These are phyloP conservation scores for Procambarus clarkii DNA, from an alignment of 1,140 invertebrate genomes.

Conservation along the genomic window DNA sequence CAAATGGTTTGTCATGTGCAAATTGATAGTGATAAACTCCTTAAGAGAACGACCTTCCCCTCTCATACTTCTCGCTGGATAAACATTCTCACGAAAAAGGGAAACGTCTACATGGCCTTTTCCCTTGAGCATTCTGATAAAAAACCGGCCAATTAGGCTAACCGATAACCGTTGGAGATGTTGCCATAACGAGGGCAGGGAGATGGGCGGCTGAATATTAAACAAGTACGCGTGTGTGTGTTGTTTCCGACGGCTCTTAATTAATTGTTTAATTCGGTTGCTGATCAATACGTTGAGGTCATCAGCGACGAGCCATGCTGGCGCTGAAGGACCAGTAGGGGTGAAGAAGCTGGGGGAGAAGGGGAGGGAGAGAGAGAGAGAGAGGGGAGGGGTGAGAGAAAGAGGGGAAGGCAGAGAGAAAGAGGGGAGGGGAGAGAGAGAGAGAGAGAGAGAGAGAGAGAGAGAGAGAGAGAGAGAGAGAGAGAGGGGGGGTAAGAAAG, in stretches of 20 bases:
- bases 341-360: not conserved
- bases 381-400: not conserved
- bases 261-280: constrained; percentile 57
- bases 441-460: not conserved
- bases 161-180: constrained; percentile 11
- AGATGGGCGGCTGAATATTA: constrained; percentile 45
- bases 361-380: not conserved
- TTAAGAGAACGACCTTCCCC: not conserved
- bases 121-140: too few species aligned
- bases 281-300: constrained; percentile 42
- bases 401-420: not conserved
- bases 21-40: not conserved
- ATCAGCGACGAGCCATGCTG: constrained; percentile 31
- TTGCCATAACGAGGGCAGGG: constrained; percentile 28
- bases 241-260: constrained; percentile 56
- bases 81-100: too few species aligned
- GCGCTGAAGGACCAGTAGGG: constrained; percentile 17
- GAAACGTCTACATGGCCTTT: too few species aligned
- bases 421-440: not conserved
- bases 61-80: too few species aligned
- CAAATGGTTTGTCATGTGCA: constrained; percentile 17
- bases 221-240: constrained; percentile 47
- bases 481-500: too few species aligned
- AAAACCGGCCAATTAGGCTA: not conserved
- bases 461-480: not conserved